Conservation (phyloP, 2,888 invertebrate genomes). For the Drosophila rellima region DNA sequence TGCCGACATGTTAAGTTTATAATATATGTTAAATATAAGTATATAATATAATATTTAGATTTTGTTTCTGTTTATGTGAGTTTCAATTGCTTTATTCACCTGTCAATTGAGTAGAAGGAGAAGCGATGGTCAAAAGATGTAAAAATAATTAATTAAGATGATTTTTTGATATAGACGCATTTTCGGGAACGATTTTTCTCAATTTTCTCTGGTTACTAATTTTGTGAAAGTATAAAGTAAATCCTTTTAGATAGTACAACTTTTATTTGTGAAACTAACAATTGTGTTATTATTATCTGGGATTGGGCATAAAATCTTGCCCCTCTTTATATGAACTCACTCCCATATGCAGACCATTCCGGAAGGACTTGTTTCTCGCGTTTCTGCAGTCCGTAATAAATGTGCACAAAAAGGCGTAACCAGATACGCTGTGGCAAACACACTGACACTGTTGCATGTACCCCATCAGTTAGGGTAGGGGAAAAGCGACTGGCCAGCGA, state of each 20-base stretch:
- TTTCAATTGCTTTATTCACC: neutral
- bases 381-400: neutral
- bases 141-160: neutral
- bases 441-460: constrained; percentile 15
- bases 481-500: constrained; percentile 23
- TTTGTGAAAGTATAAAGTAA: too few relatives aligned
- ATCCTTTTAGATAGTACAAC: too few relatives aligned
- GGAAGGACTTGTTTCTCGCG: neutral
- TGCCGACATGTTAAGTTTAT: too few relatives aligned
- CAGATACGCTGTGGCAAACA: neutral
- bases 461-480: constrained; percentile 15
- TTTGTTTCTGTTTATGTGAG: too few relatives aligned
- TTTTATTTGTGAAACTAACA: neutral
- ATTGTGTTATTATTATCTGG: neutral
- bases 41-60: too few relatives aligned
- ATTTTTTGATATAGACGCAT: neutral
- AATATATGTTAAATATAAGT: too few relatives aligned
- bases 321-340: neutral
- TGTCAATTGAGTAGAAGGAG: neutral
- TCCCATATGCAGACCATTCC: neutral
- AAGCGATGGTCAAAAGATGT: neutral
- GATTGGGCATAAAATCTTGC: neutral
- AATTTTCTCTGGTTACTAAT: too few relatives aligned
- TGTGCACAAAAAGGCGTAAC: neutral
- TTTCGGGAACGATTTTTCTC: too few relatives aligned